Conservation (phyloP, 2,888 invertebrate species). For the Stenodera caucasica region DNA sequence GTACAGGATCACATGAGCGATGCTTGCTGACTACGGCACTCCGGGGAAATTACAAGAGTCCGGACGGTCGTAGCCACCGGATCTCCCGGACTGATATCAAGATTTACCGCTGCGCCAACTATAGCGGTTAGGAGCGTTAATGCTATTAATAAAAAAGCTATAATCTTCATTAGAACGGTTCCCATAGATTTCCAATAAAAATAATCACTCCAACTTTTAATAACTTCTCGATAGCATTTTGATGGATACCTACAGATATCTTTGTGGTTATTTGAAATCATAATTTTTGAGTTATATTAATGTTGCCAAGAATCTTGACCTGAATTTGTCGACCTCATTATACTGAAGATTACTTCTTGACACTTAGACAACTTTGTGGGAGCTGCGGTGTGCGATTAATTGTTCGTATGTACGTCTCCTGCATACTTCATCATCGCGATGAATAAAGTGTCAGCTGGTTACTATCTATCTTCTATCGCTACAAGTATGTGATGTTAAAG, state of each 20-base stretch:
- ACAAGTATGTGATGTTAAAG: background rate
- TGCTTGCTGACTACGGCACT: conserved; percentile 47
- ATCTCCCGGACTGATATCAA: conserved; percentile 40
- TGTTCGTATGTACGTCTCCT: background rate
- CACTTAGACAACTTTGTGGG: background rate
- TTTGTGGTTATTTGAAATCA: no score
- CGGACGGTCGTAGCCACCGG: conserved; percentile 39
- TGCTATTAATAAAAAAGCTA: conserved; percentile 41
- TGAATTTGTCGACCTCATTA: background rate
- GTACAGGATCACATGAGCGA: conserved; percentile 40
- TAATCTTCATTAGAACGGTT: conserved; percentile 35
- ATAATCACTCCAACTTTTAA: background rate
- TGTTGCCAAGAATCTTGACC: background rate
- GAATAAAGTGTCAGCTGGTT: background rate
- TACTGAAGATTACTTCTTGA: background rate
- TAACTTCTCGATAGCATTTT: background rate
- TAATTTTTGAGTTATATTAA: no score
- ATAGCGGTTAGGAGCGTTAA: conserved; percentile 35
- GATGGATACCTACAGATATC: no score
- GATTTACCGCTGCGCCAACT: conserved; percentile 42
- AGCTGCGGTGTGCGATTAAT: background rate
- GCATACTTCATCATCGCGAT: background rate
- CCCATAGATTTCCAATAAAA: background rate
- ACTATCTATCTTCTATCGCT: background rate
- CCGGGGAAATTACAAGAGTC: conserved; percentile 48